Base-by-base conservation (phyloP, 2,113 vertebrate species). In the Prinia subflava region DNA sequence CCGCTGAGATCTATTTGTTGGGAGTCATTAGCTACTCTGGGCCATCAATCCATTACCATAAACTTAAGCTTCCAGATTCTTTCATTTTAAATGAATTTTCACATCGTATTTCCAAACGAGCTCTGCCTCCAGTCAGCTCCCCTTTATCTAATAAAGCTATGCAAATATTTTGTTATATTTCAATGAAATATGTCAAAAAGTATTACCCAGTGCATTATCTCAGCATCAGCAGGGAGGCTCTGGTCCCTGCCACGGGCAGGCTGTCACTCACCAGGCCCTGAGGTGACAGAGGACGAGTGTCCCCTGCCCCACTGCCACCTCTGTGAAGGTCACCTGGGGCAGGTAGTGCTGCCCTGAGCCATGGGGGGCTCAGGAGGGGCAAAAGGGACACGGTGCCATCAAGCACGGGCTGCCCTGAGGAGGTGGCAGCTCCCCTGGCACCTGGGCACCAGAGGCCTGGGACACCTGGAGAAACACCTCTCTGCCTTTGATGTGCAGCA, bases 121-220 rank as follows among this genome's bases (percentile, higher is more conserved):
- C 96, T 96, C 96, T 97, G 97, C 97, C 96, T 97, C 96, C 90
- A 98, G 98, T 97, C 98, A 97, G 95, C 97, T 95, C 96, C 97
- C 98, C 98, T 98, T 98, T 98, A 98, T 98, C 97, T 97, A 97
- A 98, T 98, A 98, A 98, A 15, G 30, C 96, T 97, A 97, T 98
- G 98, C 97, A 98, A 98, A 98, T 97, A 97, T 98, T 98, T 97
- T 97, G 97, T 97, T 98, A 97, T 95, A 97, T 98, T 98, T 97
- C 98, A 97, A 97, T 98, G 98, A 97, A 97, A 98, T 91, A 89
- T 83, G 97, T 97, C 93, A 7, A 85, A 94, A 98, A 96, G 96
- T 93, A 97, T 98, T 98, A 98, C 96, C 91, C 91, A 77, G 87
- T 6, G 87, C 95, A 73, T 87, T 94, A 95, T 91, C 96, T 97